These are phyloP conservation scores for Eudemis profundana DNA, from an alignment of 2,888 invertebrate species.

Conservation along the genomic window DNA sequence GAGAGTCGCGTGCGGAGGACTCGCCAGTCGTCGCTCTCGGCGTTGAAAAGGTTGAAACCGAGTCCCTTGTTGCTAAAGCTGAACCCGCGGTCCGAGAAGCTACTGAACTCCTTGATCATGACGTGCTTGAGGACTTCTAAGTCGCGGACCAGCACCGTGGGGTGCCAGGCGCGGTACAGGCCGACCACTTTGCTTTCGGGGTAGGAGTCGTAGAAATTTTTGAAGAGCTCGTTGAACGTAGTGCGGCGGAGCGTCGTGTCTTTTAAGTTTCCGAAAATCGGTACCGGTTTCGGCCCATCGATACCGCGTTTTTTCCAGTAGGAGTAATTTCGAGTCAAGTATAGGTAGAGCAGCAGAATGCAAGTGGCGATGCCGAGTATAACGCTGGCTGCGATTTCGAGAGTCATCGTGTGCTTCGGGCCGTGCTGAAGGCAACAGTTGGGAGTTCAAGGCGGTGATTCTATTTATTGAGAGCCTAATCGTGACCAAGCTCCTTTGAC, in stretches of 20 bases:
- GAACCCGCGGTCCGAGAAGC: slow-evolving; percentile 42
- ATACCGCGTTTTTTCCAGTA: slow-evolving; percentile 36
- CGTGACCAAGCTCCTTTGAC: background rate
- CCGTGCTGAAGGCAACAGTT: slow-evolving; percentile 1
- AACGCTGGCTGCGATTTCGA: background rate
- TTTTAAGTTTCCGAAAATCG: slow-evolving; percentile 28
- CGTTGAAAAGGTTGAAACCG: slow-evolving; percentile 43
- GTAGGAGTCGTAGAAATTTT: slow-evolving; percentile 18
- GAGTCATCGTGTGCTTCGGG: slow-evolving; percentile 3
- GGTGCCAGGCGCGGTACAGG: slow-evolving; percentile 39
- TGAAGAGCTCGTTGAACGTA: slow-evolving; percentile 20
- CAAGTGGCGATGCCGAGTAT: slow-evolving; percentile 7
- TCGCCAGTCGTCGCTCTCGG: slow-evolving; percentile 45
- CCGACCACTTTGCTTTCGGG: slow-evolving; percentile 40
- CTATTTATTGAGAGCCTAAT: slow-evolving; percentile 23
- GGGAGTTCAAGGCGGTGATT: background rate
- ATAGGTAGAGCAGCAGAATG: slow-evolving; percentile 15
- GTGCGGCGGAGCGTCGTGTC: slow-evolving; percentile 20
- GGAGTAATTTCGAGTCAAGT: slow-evolving; percentile 18
- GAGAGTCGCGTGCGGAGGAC: slow-evolving; percentile 40
- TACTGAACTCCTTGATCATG: slow-evolving; percentile 42
- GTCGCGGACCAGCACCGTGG: slow-evolving; percentile 35
- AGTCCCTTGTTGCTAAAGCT: slow-evolving; percentile 42
- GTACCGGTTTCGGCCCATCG: slow-evolving; percentile 25
- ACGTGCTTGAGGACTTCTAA: slow-evolving; percentile 40